Evolutionary conservation across 2,888 invertebrate genomes (phyloP).

Genomic region (Mimumesa dahlbomi): DNA sequence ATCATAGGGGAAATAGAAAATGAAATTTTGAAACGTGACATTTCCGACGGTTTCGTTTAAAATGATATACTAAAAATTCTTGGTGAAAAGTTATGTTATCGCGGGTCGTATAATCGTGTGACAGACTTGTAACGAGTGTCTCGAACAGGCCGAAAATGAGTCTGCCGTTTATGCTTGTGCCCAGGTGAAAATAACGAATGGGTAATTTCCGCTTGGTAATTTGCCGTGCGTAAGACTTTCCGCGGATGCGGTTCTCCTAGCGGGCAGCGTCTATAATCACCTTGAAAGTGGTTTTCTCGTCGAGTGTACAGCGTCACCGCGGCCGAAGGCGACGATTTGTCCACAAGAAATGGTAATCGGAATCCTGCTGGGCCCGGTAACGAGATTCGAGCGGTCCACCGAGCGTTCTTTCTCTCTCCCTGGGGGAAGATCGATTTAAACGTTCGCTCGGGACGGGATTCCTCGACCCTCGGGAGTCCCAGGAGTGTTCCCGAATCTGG

Average conservation of each 20-base stretch:
- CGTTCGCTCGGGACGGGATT: slow-evolving; percentile 57
- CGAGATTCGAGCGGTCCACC: slow-evolving; percentile 63
- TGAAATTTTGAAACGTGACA: too few species aligned
- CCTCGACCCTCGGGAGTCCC: slow-evolving; percentile 54
- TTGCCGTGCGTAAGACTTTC: slow-evolving; percentile 26
- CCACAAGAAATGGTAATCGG: slow-evolving; percentile 69
- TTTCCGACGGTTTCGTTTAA: too few species aligned
- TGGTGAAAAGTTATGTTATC: too few species aligned
- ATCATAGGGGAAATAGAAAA: too few species aligned
- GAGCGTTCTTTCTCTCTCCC: slow-evolving; percentile 16
- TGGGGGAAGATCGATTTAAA: slow-evolving; percentile 65
- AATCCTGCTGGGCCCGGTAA: slow-evolving; percentile 63
- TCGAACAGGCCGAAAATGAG: too few species aligned
- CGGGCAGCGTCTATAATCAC: slow-evolving; percentile 22
- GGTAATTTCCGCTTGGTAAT: too few species aligned
- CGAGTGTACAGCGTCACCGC: slow-evolving; percentile 32
- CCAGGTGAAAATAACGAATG: too few species aligned
- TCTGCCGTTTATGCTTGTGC: too few species aligned
- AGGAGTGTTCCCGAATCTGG: slow-evolving; percentile 58
- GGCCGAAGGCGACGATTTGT: slow-evolving; percentile 66
- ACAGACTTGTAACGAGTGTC: too few species aligned
- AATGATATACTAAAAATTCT: too few species aligned
- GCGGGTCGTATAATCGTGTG: too few species aligned
- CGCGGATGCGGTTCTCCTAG: slow-evolving; percentile 9
- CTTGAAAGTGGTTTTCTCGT: slow-evolving; percentile 18